A percentile compares a stretch with the other conserved stretches of the same genome.
phyloP scores from a whole-genome alignment of 35 echinoderm and acorn worm species.

The Heliocidaris erythrogramma region DNA sequence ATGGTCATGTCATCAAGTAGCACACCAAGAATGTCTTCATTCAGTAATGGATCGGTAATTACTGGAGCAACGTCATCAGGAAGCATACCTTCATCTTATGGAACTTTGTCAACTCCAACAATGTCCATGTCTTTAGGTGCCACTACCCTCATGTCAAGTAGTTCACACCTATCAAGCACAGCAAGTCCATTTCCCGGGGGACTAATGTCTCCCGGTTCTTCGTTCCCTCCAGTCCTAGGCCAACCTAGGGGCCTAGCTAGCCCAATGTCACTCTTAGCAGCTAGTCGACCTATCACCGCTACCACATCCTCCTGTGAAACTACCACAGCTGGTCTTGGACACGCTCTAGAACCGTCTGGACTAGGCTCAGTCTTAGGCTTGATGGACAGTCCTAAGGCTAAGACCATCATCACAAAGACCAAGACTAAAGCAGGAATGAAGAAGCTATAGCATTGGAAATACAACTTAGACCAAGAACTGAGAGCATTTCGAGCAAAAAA shows the following conservation, averaged over 20 bases:
- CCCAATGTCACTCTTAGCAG: constrained; percentile 11
- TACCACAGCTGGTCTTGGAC: constrained; percentile 17
- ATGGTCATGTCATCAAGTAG: not conserved
- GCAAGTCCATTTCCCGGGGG: not conserved
- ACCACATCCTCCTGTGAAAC: not conserved
- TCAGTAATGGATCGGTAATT: not conserved
- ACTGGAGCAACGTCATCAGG: not conserved
- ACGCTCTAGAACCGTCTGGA: not conserved
- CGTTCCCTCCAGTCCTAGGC: constrained; percentile 21
- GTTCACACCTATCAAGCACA: not conserved
- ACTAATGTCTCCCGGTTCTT: not conserved
- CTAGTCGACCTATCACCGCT: not conserved
- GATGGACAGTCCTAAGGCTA: not conserved
- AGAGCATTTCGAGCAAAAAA: not conserved
- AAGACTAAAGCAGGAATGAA: constrained; percentile 18
- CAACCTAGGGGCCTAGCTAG: not conserved
- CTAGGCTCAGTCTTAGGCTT: constrained; percentile 17
- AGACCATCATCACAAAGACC: constrained; percentile 15
- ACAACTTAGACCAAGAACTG: not conserved
- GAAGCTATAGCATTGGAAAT: constrained; percentile 28
- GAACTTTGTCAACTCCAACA: not conserved
- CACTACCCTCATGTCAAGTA: not conserved
- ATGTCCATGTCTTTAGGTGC: not conserved
- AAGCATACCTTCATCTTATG: not conserved
- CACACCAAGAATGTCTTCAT: not conserved